Base-by-base conservation (phyloP, 2,797 vertebrate genomes). In the Staurois parvus region DNA sequence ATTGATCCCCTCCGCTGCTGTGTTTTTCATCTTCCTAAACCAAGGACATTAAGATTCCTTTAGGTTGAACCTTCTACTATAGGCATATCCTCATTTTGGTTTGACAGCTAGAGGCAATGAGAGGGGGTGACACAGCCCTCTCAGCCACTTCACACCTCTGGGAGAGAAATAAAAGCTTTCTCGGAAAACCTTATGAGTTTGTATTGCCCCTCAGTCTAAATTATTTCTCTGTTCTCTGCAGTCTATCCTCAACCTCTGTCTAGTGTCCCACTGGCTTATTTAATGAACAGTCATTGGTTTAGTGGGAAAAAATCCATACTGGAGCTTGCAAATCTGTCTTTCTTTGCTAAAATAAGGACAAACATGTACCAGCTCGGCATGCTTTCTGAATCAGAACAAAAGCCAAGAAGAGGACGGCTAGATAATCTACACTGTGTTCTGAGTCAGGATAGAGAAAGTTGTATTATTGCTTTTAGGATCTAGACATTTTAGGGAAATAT, bases 201-300 rank as follows among this genome's bases (percentile, higher is more conserved):
- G 30, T 62, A 37, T 37, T 72, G 79, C 68, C 79, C 68, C 68
- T 70, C n/a, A 28, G 34, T 21, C 48, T 68, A 76, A 84, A 74
- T 84, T 56, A 84, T 84, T 69, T 84, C 62, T 84, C 73, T 75
- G 81, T 83, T 56, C 73, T 76, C 81, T 19, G 73, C 64, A 48
- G 62, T 84, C 81, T 69, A 64, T 28, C 81, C 52, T 32, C 62
- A 76, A 84, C 81, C 73, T 84, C 64, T 76, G 40, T 52, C 81
- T 76, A 40, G 81, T 76, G 72, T 69, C 81, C 81, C 73, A 69
- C 81, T 84, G 81, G 45, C 73, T 76, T 84, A 84, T 84, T 76
- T 84, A 84, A 84, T 84, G 81, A 68, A 32, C 52, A 56, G 42
- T 32, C 28, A 45, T 84, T 67, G 81, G 81, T 76, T 84, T 76